Evolutionary conservation across 2,888 invertebrate genomes (phyloP).

Genomic region (Tolmerus cingulatus): DNA sequence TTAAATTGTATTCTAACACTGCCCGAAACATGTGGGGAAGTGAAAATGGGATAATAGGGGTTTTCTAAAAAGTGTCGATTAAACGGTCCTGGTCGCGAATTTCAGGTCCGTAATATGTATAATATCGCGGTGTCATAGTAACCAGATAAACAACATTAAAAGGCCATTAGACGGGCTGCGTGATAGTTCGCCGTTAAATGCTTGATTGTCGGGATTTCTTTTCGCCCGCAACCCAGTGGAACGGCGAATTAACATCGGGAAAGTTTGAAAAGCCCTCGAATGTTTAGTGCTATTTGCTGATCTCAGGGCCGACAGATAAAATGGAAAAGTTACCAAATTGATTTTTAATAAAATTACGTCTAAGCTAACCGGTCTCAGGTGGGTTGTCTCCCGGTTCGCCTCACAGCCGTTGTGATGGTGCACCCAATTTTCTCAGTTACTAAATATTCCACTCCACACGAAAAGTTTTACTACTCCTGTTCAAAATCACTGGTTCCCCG

Average conservation of each 20-base stretch:
- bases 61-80: neutral
- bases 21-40: no score
- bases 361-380: slow-evolving; percentile 18
- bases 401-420: neutral
- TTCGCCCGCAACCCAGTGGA: neutral
- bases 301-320: neutral
- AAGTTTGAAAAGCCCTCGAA: slow-evolving; percentile 27
- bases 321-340: neutral
- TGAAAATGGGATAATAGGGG: neutral
- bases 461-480: neutral
- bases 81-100: neutral
- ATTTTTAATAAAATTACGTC: slow-evolving; percentile 28
- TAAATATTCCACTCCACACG: neutral
- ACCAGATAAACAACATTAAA: slow-evolving; percentile 44
- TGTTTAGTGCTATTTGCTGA: neutral
- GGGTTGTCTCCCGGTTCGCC: neutral
- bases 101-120: neutral
- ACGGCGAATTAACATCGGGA: slow-evolving; percentile 10
- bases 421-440: neutral
- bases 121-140: slow-evolving; percentile 35
- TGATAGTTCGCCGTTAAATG: slow-evolving; percentile 28
- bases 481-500: neutral
- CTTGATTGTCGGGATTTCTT: neutral
- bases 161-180: slow-evolving; percentile 36
- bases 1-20: no score